Evolutionary conservation across 2,888 invertebrate genomes (phyloP), one percentile per base, ranked within the genome.

Genomic region (Cylindroiulus punctatus): DNA sequence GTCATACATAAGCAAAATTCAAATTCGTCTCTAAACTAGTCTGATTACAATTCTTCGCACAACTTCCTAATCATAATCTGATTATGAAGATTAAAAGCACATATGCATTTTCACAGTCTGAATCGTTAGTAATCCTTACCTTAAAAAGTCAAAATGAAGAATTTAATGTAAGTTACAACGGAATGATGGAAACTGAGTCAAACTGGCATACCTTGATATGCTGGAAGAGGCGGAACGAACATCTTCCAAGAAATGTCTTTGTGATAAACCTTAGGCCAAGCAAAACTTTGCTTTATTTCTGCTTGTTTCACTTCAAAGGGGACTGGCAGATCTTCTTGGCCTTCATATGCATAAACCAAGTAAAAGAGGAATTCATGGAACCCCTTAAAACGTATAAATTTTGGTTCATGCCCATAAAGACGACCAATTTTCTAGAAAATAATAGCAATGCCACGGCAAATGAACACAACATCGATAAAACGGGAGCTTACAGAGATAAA

Each of bases 341-440:
- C 92, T 42, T 91, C 90, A 89, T 93, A 92, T 81, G 92, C 93
- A 89, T 94, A 93, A 10, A 94, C 91, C n/a, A 95, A 90, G 90
- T 95, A 95, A 90, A 93, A 95, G 19, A 96, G 89, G 88, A 94
- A 93, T 88, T 94, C 92, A 89, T 96, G 96, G 76, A 95, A 89
- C 2, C 93, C 91, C 87, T 93, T 92, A 90, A 94, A 93, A 82
- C 95, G 92, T 17, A 93, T 91, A 89, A 94, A 94, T 91, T 95
- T 95, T 0, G 95, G 93, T 86, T 92, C 90, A 88, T 92, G 92
- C 10, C 90, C 90, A 89, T 90, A 90, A 40, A 87, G 86, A 82
- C 88, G 88, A 8, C 88, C 89, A 83, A 88, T 88, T 65, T 42
- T 44, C 87, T 87, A 42, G 17, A 86, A 81, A 30, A 86, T 32